Percentiles rank a stretch among this genome's conserved stretches.
phyloP scores from a whole-genome alignment of 1,140 invertebrate species.

The Achroia grisella region DNA sequence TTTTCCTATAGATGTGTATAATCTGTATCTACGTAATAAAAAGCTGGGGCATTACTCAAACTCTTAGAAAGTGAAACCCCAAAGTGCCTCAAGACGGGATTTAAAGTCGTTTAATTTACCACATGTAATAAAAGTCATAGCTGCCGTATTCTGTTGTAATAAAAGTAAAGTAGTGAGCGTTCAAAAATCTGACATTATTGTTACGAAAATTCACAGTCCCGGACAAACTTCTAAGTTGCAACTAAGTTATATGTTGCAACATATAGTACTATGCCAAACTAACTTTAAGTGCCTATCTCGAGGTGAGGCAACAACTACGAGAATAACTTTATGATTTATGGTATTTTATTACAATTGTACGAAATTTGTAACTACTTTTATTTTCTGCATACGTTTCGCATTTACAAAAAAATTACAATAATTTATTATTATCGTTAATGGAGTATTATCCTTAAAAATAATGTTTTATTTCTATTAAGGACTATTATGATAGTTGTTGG shows the following conservation, averaged over 20 bases:
- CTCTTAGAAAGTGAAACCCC: neutral
- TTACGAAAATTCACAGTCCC: neutral
- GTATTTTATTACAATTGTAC: neutral
- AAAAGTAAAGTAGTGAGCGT: neutral
- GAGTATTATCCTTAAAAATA: no score
- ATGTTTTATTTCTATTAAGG: no score
- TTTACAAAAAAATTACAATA: no score
- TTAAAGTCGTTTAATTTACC: no score
- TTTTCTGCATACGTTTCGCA: no score
- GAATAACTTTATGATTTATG: slow-evolving; percentile 28
- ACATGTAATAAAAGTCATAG: neutral
- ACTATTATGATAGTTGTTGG: no score
- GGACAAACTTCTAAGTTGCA: slow-evolving; percentile 8
- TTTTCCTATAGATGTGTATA: no score
- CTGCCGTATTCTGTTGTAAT: neutral
- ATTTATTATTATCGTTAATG: no score
- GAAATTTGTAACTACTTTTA: no score
- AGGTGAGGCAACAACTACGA: slow-evolving; percentile 1
- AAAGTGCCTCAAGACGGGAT: no score
- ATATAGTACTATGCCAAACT: slow-evolving; percentile 23
- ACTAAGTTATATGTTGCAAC: slow-evolving; percentile 18
- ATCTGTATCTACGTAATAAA: no score
- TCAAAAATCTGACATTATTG: neutral
- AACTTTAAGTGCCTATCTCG: slow-evolving; percentile 27
- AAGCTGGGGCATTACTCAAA: neutral